Percentiles rank a stretch among this genome's conserved stretches.
Evolutionary conservation across 2,888 invertebrate genomes (phyloP).

Genomic region (Cremastobaeus sp.): DNA sequence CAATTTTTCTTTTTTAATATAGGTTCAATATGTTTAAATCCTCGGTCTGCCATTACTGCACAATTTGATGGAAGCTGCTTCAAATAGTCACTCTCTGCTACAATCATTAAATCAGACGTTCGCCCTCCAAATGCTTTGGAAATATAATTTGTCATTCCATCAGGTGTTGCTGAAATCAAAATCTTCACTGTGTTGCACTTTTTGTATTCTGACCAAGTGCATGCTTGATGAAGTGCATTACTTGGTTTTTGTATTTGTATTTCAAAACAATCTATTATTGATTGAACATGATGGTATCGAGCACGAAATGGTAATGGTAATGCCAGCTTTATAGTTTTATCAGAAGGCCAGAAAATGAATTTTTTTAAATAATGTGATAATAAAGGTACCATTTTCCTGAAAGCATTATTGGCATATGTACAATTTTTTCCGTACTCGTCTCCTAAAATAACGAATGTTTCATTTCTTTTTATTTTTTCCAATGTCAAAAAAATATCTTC

Average conservation of each 20-base stretch:
- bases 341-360: slow-evolving; percentile 31
- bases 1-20: slow-evolving; percentile 31
- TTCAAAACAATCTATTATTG: slow-evolving; percentile 68
- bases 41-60: slow-evolving; percentile 57
- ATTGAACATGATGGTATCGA: slow-evolving; percentile 35
- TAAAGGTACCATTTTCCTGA: slow-evolving; percentile 17
- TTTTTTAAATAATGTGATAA: slow-evolving; percentile 24
- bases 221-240: slow-evolving; percentile 61
- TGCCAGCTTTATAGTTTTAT: slow-evolving; percentile 4
- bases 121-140: slow-evolving; percentile 28
- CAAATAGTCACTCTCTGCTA: slow-evolving; percentile 16
- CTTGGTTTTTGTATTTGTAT: slow-evolving; percentile 66
- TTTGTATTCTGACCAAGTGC: slow-evolving; percentile 69
- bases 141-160: slow-evolving; percentile 54
- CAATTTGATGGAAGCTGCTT: neutral
- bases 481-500: slow-evolving; percentile 29
- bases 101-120: slow-evolving; percentile 25
- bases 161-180: slow-evolving; percentile 64
- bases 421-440: slow-evolving; percentile 29
- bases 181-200: slow-evolving; percentile 69
- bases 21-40: slow-evolving; percentile 59
- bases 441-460: slow-evolving; percentile 16
- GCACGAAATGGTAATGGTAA: too few species aligned
- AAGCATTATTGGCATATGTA: slow-evolving; percentile 14
- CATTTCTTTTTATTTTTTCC: slow-evolving; percentile 33